Evolutionary conservation across 2,888 invertebrate species (phyloP), one percentile per base, ranked within the genome.

Genomic region (Athripsodes cinereus): DNA sequence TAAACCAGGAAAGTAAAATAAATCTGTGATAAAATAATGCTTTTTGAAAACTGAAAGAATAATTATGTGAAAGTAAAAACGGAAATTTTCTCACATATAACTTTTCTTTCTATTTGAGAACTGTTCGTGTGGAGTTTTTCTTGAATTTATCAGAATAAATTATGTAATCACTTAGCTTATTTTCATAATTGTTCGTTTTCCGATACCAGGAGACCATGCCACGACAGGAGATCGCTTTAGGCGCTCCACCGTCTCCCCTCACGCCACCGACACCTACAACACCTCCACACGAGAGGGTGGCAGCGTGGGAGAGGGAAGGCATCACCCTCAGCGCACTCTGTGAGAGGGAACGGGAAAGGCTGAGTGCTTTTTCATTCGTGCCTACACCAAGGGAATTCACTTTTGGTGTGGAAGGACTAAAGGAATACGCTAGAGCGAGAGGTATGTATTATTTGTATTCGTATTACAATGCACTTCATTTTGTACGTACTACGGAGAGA

Each of bases 371-470:
- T 26, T 58, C 63, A 10, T 55, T 63, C 16, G 58, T 61, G 22
- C 58, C 63, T 22, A 55, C 57, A 13, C 48, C 55, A 18, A 61
- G 61, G 48, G 63, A 63, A 22, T 61, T 61, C 21, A 40, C 63
- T 16, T 63, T 63, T 22, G 63, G 63, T 22, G 58, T 63, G 16
- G 59, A 61, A 22, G 61, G 63, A 10, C 71, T 79, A 11, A 79
- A 79, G 64, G 76, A 78, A 57, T 79, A 79, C 67, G 78, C 78
- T 8, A 68, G 74, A 67, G 78, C 78, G 47, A 78, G 78, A 64
- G 79, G 79, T 76, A 67, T 64, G 67, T 59, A 48, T 40, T 26
- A 26, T 10, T 6, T 6, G 10, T 26, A 26, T n/a, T n/a, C n/a
- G n/a, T 13, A 40, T 8, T 40, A 40, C 40, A 40, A 26, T 26